Base-by-base conservation (phyloP, 2,113 vertebrate species). In the Girardinichthys multiradiatus region DNA sequence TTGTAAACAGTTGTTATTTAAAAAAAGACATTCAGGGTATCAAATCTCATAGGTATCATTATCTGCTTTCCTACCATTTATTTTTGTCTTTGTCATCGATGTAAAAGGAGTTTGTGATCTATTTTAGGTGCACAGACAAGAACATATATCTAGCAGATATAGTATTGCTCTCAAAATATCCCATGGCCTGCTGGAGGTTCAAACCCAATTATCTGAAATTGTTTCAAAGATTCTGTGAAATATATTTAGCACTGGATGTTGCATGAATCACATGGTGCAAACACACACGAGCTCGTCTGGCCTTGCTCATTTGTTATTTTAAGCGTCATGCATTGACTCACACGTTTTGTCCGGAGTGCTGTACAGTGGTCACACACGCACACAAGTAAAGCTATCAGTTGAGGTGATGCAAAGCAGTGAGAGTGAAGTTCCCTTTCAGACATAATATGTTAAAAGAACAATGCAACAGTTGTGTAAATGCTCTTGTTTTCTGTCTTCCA, bases 381-480 rank as follows among this genome's bases (percentile, higher is more conserved):
- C 74, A 76, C 82, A n/a, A n/a, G 81, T 87, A 79, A 89, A 84
- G 82, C 82, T 90, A 87, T 90, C 82, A 79, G 74, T 81, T 87
- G 85, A 90, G 85, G 88, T 86, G 87, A 83, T 87, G 82, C 64
- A 87, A 84, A 91, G 87, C 72, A 27, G 63, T 80, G 77, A 90
- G 84, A 82, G 78, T 86, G 77, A 77, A n/a, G 61, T 70, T 30
- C 12, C 64, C 45, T 78, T 35, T 6, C 77, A 8, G 70, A 82
- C 80, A 77, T 27, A n/a, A 35, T 70, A 69, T 74, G 57, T 64
- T 72, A 69, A 72, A 74, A 30, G 64, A 89, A 76, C 82, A 83
- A 77, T 73, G 30, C 2, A 27, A 69, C 78, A 59, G 69, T 63
- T 74, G 1, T 10, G 17, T 39, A 28, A 78, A 58, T 72, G 28